A percentile compares a stretch with the other conserved stretches of the same genome.
phyloP scores from a whole-genome alignment of 2,888 invertebrate species.

The Euclidia mi region DNA sequence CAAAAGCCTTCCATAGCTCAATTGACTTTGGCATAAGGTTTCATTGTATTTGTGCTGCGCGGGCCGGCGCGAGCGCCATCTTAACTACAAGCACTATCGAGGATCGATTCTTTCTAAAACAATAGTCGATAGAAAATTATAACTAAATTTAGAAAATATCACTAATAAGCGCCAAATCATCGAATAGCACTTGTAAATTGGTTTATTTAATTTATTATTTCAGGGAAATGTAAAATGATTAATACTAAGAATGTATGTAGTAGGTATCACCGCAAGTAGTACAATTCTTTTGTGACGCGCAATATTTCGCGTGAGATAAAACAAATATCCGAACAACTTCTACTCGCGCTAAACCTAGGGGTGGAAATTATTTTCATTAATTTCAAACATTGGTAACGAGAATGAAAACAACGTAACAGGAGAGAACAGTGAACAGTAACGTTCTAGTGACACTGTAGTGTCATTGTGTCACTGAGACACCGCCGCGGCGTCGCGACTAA shows the following conservation, averaged over 20 bases:
- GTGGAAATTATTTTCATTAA: conserved; percentile 43
- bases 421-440: conserved; percentile 28
- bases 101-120: conserved; percentile 45
- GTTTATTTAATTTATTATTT: conserved; percentile 23
- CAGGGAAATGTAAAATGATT: conserved; percentile 34
- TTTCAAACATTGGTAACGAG: conserved; percentile 60
- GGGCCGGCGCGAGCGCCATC: conserved; percentile 51
- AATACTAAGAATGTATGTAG: conserved; percentile 38
- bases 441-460: conserved; percentile 20
- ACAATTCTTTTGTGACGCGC: conserved; percentile 41
- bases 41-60: conserved; percentile 84
- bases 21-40: conserved; percentile 90
- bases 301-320: conserved; percentile 34
- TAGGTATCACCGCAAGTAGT: conserved; percentile 33
- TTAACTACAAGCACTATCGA: conserved; percentile 56
- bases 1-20: conserved; percentile 88
- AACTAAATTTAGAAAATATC: conserved; percentile 45
- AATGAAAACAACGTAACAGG: conserved; percentile 36
- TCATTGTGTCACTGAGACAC: too few relatives aligned
- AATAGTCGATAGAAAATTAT: conserved; percentile 48
- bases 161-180: conserved; percentile 47
- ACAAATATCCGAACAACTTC: conserved; percentile 27
- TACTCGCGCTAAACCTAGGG: conserved; percentile 46
- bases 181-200: conserved; percentile 40
- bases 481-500: conserved; percentile 29